Evolutionary conservation across 2,113 vertebrate species (phyloP), one percentile per base, ranked within the genome.

Genomic region (Proteles cristata): DNA sequence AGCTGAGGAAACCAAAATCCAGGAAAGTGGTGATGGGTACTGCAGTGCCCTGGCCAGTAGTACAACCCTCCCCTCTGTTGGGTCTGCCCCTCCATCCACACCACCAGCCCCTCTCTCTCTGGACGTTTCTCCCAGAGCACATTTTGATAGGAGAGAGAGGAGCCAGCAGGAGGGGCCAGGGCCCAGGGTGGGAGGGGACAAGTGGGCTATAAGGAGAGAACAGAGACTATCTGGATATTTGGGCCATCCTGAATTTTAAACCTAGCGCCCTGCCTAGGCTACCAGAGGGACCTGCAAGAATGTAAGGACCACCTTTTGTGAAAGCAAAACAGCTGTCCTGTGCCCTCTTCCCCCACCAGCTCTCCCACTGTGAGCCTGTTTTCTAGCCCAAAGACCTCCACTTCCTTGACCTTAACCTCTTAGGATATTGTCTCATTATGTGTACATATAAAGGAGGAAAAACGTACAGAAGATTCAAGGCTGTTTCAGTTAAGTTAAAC

Each of bases 401-500:
- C 11, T 77, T 81, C 68, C 74, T 83, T 77, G 82, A 50, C 66
- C 28, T 55, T 48, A 7, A 17, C 19, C 66, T 88, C 92, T 66
- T 10, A 45, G 17, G 50, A 88, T 39, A 31, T 50, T 61, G 90
- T 58, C 76, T 55, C 43, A 39, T 90, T 50, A 25, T 28, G 35
- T 50, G 48, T 45, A 19, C 63, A 1, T n/a, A 23, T 39, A n/a
- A 25, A 35, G n/a, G 65, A 55, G 74, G 80, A 45, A 61, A 88
- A 65, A n/a, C 50, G 69, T 11, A 33, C 68, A 6, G 65, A 89
- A 39, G 63, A 35, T 63, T 45, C 5, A 7, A 35, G 53, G 58
- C 17, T 90, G 81, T 83, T 43, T 69, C 81, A 31, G 61, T 61
- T 61, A 81, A 63, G 68, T 85, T 80, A 43, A 94, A 45, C 69